Evolutionary conservation across 2,888 invertebrate genomes (phyloP), one percentile per base, ranked within the genome.

Genomic region (Meteorus cinctellus): DNA sequence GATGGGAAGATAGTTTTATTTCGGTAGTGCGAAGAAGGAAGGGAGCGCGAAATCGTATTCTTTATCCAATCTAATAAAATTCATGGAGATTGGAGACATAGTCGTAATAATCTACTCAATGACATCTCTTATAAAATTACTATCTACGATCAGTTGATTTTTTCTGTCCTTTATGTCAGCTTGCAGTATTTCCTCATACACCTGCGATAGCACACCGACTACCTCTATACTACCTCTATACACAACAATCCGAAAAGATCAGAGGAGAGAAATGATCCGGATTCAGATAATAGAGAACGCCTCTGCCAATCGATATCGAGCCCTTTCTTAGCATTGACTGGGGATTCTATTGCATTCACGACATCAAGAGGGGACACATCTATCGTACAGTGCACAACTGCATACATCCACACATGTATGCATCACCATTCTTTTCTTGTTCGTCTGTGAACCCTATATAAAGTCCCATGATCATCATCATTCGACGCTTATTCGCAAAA

Each of bases 261-360:
- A 63, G 27, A 67, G 19, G 27, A 66, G 34, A 67, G 67, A 41
- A 66, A 70, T 75, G 75, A 75, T 75, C 75, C 70, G 75, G 75
- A 75, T 75, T 62, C 48, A 45, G 24, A 31, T 75, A 75, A 70
- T 65, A 63, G 69, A 70, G 65, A 75, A 70, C 65, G 70, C 66
- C 66, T 29, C 16, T 41, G 41, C 41, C 48, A 59, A 24, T 34
- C 36, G 19, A 55, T n/a, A 36, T 65, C 55, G 45, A 68, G 66
- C 76, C 76, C 68, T 76, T 72, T 72, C 72, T 55, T 60, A 55
- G 60, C 45, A 41, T 24, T n/a, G 41, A 65, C 34, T 34, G 45
- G 70, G 45, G n/a, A 19, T 19, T 59, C 27, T 41, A 71, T 36
- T 59, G 48, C 29, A 16, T 19, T 34, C 36, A 19, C 59, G 31